Evolutionary conservation across 2,797 vertebrate species (phyloP).

Genomic region (Cetoscarus ocellatus): DNA sequence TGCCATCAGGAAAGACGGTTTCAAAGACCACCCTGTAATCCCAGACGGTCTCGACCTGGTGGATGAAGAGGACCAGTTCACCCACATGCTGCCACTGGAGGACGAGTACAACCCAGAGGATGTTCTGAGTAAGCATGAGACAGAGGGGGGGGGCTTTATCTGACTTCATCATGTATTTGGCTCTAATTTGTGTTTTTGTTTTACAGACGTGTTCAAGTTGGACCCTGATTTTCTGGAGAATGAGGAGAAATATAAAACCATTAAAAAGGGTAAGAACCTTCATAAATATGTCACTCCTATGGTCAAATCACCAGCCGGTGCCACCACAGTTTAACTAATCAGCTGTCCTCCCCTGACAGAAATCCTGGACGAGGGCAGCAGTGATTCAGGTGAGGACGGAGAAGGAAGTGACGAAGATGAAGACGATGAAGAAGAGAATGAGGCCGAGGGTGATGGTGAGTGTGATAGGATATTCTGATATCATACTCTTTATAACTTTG

Average conservation of each 20-base stretch:
- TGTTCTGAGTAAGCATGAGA: conserved; percentile 89
- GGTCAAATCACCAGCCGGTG: conserved; percentile 1
- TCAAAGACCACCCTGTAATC: conserved; percentile 95
- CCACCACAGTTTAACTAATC: conserved; percentile 33
- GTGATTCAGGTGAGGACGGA: conserved; percentile 91
- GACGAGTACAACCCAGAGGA: conserved; percentile 96
- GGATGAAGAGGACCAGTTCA: conserved; percentile 97
- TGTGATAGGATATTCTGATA: background rate
- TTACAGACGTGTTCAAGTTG: conserved; percentile 95
- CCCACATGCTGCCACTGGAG: conserved; percentile 97
- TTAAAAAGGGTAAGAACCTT: conserved; percentile 90
- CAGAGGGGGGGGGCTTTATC: rapidly evolving
- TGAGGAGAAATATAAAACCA: conserved; percentile 95
- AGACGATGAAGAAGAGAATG: conserved; percentile 83
- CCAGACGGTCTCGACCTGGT: conserved; percentile 95
- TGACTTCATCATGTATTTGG: background rate
- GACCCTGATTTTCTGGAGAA: conserved; percentile 96
- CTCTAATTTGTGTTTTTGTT: conserved; percentile 28
- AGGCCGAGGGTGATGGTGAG: conserved; percentile 75
- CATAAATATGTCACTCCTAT: background rate
- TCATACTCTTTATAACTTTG: background rate
- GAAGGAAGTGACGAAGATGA: conserved; percentile 92
- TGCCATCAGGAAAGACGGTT: conserved; percentile 97
- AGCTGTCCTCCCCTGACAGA: conserved; percentile 79
- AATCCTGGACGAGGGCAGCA: conserved; percentile 97